phyloP scores from a whole-genome alignment of 2,888 invertebrate species.

The Polydesmus complanatus region DNA sequence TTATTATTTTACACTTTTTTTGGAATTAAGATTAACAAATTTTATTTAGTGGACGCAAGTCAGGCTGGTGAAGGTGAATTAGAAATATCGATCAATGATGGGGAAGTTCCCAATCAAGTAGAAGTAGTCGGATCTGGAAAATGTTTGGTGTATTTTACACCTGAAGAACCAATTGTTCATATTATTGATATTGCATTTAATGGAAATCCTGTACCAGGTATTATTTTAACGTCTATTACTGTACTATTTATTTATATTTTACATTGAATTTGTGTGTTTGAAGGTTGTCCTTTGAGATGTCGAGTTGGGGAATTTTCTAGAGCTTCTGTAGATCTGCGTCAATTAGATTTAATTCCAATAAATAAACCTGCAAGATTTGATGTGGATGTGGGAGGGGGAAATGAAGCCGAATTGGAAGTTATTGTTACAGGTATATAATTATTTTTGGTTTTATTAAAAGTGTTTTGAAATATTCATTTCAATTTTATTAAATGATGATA shows the following conservation, averaged over 20 bases:
- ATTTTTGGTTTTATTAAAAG: slow-evolving; percentile 14
- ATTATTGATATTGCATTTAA: slow-evolving; percentile 92
- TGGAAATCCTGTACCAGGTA: slow-evolving; percentile 74
- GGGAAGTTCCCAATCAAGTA: slow-evolving; percentile 96
- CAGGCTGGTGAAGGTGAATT: slow-evolving; percentile 97
- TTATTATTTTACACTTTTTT: slow-evolving; percentile 31
- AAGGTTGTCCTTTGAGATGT: slow-evolving; percentile 69
- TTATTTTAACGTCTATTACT: too few relatives aligned
- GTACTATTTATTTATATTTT: too few relatives aligned
- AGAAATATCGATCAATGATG: slow-evolving; percentile 98
- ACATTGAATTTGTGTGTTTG: slow-evolving; percentile 16
- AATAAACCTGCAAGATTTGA: slow-evolving; percentile 64
- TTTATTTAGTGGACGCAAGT: slow-evolving; percentile 74
- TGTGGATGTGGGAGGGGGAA: slow-evolving; percentile 56
- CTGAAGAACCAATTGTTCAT: slow-evolving; percentile 78
- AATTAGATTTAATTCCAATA: slow-evolving; percentile 71
- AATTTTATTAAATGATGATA: slow-evolving; percentile 2
- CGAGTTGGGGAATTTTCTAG: slow-evolving; percentile 65
- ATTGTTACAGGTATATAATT: slow-evolving; percentile 50
- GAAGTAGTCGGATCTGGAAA: slow-evolving; percentile 86
- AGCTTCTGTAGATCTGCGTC: slow-evolving; percentile 55
- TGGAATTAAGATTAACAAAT: not conserved
- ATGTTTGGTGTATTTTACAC: slow-evolving; percentile 86
- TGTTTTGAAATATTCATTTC: slow-evolving; percentile 2
- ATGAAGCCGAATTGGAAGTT: slow-evolving; percentile 67